Conservation (phyloP, 2,797 vertebrate genomes). For the Heterohyrax brucei region DNA sequence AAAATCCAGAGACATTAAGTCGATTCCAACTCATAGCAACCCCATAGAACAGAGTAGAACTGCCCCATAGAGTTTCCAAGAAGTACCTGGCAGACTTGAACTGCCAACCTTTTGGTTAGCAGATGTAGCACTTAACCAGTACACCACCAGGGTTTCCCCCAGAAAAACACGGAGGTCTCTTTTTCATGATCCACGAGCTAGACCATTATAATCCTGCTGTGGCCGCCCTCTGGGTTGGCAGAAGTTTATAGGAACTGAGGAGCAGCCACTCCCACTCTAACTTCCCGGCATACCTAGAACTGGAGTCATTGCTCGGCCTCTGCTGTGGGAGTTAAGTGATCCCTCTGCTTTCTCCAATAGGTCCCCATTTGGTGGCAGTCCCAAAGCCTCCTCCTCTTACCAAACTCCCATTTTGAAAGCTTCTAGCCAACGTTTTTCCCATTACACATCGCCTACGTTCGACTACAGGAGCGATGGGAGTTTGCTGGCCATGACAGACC, state of each 20-base stretch:
- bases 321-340: not conserved
- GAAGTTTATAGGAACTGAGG: not conserved
- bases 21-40: too few species aligned
- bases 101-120: too few species aligned
- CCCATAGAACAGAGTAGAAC: too few species aligned
- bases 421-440: accelerated
- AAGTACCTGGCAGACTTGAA: too few species aligned
- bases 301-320: not conserved
- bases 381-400: accelerated
- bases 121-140: too few species aligned
- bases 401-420: accelerated
- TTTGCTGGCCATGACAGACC: not conserved
- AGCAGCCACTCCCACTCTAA: too few species aligned
- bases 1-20: too few species aligned
- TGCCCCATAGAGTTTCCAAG: too few species aligned
- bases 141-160: too few species aligned
- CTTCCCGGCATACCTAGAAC: accelerated
- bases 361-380: accelerated
- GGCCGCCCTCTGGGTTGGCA: not conserved
- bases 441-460: accelerated
- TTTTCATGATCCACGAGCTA: not conserved
- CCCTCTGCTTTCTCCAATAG: conserved; percentile 45
- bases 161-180: not conserved
- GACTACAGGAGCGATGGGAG: accelerated
- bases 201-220: not conserved